phyloP scores from a whole-genome alignment of 2,113 vertebrate species.

The Centropristis striata region DNA sequence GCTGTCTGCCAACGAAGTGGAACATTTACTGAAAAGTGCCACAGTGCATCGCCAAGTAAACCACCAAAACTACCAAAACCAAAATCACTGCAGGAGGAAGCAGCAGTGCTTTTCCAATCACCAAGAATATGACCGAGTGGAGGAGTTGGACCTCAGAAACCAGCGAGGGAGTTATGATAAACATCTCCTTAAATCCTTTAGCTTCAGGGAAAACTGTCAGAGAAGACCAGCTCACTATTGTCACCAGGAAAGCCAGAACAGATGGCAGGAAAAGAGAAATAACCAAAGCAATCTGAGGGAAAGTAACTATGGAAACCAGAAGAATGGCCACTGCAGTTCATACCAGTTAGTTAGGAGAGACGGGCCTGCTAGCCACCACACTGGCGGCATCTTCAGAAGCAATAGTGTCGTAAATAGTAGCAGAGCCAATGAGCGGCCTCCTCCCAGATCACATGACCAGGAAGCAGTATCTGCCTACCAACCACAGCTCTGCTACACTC shows the following conservation, averaged over 20 bases:
- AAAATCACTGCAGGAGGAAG: neutral
- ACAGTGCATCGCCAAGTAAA: conserved; percentile 73
- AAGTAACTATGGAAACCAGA: conserved; percentile 12
- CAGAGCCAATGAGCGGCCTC: conserved; percentile 23
- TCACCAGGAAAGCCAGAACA: conserved; percentile 7
- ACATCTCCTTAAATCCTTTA: neutral
- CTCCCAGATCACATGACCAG: conserved; percentile 38
- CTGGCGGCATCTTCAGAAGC: neutral
- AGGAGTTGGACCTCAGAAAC: neutral
- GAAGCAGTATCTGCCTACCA: conserved; percentile 18
- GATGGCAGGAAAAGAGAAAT: conserved; percentile 6
- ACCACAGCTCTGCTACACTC: conserved; percentile 60
- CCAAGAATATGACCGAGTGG: neutral
- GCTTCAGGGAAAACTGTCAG: neutral
- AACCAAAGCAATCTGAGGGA: conserved; percentile 28
- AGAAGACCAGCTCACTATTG: neutral
- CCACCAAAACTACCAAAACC: neutral
- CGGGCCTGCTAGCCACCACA: neutral
- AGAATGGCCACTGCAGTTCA: neutral
- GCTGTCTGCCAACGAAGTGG: conserved; percentile 90
- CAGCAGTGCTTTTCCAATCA: neutral
- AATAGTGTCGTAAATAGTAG: neutral
- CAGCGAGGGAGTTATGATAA: neutral
- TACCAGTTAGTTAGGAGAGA: neutral
- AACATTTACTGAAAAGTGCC: conserved; percentile 88